Percentiles rank a stretch among this genome's conserved stretches.
These are phyloP conservation scores for Drosophila picticornis DNA, from an alignment of 2,888 invertebrate genomes.

Conservation along the genomic window DNA sequence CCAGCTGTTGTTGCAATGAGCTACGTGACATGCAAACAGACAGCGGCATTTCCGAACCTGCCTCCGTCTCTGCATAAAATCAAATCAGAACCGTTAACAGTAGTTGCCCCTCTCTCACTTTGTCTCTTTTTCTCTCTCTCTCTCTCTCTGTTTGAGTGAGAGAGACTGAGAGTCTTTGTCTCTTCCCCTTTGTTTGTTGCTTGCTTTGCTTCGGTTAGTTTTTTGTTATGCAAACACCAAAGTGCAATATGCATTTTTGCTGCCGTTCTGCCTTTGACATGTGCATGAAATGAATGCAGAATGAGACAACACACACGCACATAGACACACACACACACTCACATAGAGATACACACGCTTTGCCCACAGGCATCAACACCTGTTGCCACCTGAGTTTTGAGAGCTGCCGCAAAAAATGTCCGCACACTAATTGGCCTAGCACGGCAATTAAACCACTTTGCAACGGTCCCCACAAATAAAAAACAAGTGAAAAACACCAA, in stretches of 20 bases:
- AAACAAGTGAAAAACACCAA: conserved; percentile 35
- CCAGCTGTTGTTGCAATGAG: conserved; percentile 62
- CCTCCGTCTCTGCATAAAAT: conserved; percentile 42
- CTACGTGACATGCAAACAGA: conserved; percentile 60
- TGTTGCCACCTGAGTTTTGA: conserved; percentile 50
- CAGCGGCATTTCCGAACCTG: conserved; percentile 27
- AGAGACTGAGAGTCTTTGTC: no score
- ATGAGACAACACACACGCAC: conserved; percentile 52
- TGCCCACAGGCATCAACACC: conserved; percentile 43
- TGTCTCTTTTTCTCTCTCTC: no score
- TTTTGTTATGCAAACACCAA: conserved; percentile 56
- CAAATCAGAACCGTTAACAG: conserved; percentile 60
- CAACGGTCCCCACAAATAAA: neutral
- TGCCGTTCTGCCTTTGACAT: conserved; percentile 51
- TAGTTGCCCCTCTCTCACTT: neutral
- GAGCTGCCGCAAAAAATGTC: conserved; percentile 26
- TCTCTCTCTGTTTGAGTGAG: no score
- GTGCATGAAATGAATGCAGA: conserved; percentile 68
- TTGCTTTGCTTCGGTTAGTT: conserved; percentile 14
- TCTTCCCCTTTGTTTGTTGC: neutral
- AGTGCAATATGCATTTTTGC: conserved; percentile 67
- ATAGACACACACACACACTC: conserved; percentile 12
- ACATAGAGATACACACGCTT: neutral
- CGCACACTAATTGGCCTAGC: conserved; percentile 62
- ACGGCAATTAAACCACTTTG: conserved; percentile 47